Percentiles rank a stretch among this genome's conserved stretches.
These are phyloP conservation scores for Spodoptera frugiperda DNA, from an alignment of 1,140 invertebrate species.

Conservation along the genomic window DNA sequence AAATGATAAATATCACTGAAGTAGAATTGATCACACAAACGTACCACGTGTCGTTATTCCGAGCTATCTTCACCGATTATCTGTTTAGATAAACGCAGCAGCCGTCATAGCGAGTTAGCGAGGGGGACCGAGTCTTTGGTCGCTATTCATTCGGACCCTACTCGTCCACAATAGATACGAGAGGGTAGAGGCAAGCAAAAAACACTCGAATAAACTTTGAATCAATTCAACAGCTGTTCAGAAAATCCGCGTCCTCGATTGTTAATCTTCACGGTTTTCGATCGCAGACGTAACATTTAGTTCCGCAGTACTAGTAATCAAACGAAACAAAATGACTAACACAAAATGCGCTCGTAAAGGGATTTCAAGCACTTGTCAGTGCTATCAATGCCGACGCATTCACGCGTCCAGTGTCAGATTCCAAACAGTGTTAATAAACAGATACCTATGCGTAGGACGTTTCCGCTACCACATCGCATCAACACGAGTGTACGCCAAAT, in stretches of 20 bases:
- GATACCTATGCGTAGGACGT: constrained; percentile 53
- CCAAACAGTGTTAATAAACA: constrained; percentile 50
- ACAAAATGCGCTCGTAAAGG: constrained; percentile 30
- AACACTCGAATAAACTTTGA: constrained; percentile 28
- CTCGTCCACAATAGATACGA: constrained; percentile 39
- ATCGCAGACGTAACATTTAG: constrained; percentile 26
- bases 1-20: constrained; percentile 2
- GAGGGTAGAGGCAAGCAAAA: constrained; percentile 32
- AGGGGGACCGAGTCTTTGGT: constrained; percentile 60
- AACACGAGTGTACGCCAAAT: constrained; percentile 46
- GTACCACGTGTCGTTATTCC: constrained; percentile 40
- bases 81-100: constrained; percentile 69
- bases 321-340: constrained; percentile 35
- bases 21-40: constrained; percentile 61
- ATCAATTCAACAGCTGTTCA: constrained; percentile 43
- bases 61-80: constrained; percentile 65
- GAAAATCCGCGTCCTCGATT: constrained; percentile 7
- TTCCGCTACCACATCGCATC: constrained; percentile 50
- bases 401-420: constrained; percentile 51
- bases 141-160: constrained; percentile 65
- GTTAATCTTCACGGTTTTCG: constrained; percentile 18
- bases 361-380: constrained; percentile 45
- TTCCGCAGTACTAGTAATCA: constrained; percentile 34
- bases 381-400: constrained; percentile 43
- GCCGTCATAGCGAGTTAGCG: constrained; percentile 55